Evolutionary conservation across 2,888 invertebrate species (phyloP), one percentile per base, ranked within the genome.

Genomic region (Nezara viridula): DNA sequence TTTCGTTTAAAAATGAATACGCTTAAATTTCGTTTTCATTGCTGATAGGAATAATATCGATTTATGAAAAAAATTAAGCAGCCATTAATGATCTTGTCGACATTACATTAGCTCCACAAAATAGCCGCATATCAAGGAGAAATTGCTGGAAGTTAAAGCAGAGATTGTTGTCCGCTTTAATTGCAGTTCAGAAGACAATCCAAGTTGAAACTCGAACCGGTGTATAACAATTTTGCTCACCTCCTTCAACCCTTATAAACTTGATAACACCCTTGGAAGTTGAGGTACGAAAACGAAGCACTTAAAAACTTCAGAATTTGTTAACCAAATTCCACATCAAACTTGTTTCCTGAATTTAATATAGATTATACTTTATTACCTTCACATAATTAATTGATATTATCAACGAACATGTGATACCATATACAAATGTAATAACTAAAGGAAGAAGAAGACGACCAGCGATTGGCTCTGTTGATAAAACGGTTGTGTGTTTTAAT

Each of bases 211-310:
- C 55, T 55, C 55, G 55, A 55, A 55, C 55, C 10, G 50, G 9
- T n/a, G 55, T 55, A 55, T 55, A 55, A 55, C 55, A 55, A 55
- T 55, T 55, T 55, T 55, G n/a, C n/a, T 55, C 55, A 55, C 55
- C n/a, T n/a, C 52, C 52, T 55, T 55, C 55, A 55, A 55, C 55
- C 55, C 55, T 55, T 73, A 60, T 52, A 55, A 89, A 44, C 40
- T 81, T 40, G 37, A 24, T 21, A n/a, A 32, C 7, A 32, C 81
- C 37, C 10, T 14, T 32, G 7, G 14, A 47, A 40, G 40, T 40
- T 55, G n/a, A n/a, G 10, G n/a, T 10, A n/a, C 9, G 9, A 55
- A n/a, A 55, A n/a, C n/a, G 55, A n/a, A 5, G 27, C 16, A 60
- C 60, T 60, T 27, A 16, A 27, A 5, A 27, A 27, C 16, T 60